Base-by-base conservation (phyloP, 1,140 invertebrate species). In the Drosophila bipectinata region DNA sequence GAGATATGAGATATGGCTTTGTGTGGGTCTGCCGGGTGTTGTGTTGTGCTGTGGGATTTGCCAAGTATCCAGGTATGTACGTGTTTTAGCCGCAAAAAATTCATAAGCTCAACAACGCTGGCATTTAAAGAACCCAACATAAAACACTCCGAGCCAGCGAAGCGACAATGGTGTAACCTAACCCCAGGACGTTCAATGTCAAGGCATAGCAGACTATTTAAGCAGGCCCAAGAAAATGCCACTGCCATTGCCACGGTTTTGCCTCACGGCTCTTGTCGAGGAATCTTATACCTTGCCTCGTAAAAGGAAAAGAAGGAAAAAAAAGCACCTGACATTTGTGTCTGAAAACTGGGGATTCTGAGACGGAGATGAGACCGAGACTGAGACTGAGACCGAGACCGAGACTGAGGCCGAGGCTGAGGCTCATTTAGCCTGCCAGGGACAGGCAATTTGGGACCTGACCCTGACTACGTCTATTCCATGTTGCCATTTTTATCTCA, bases 151-250 rank as follows among this genome's bases (percentile, higher is more conserved):
- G 39, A 59, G 54, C 55, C 61, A n/a, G 66, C 34, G 68, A 71
- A 54, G 63, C 54, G 66, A 69, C 66, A 72, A 72, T 71, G 68
- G 52, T 71, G 64, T 44, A 39, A 54, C 61, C 39, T 75, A 75
- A 75, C 72, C 72, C 77, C 39, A 44, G 45, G 73, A 84, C 82
- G 64, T 80, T 74, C 81, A 84, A 80, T 84, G 77, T 87, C 81
- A 84, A 69, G 81, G 81, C 57, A 60, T 18, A 14, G 14, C 60
- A 52, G 72, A 77, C 68, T 81, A 69, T 81, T 81, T 64, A 80
- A 58, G 79, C 72, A 47, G 54, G 44, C 48, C 57, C 18, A 72
- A 57, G 54, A 82, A 73, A 59, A 32, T 47, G 44, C 44, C 44
- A 47, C 18, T 69, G 66, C 53, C 66, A 61, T 49, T 39, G 47